phyloP scores from a whole-genome alignment of 2,888 invertebrate genomes.

The Drosophila histrio region DNA sequence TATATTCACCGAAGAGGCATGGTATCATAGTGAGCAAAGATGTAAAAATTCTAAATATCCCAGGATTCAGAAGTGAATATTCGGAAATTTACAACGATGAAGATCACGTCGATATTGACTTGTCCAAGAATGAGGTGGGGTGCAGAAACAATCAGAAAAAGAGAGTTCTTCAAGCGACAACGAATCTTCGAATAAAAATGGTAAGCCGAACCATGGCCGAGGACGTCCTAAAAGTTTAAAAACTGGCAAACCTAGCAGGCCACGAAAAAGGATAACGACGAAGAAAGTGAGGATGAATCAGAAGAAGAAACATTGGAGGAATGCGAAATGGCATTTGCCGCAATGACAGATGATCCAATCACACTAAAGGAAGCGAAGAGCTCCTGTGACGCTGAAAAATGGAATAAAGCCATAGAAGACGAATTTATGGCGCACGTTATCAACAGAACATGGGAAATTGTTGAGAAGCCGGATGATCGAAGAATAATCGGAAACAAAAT shows the following conservation, averaged over 20 bases:
- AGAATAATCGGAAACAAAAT: slow-evolving; percentile 1
- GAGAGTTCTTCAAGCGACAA: not conserved
- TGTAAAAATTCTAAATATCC: not conserved
- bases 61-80: not conserved
- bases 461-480: not conserved
- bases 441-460: not conserved
- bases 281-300: not conserved
- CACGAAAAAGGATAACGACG: not conserved
- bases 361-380: not conserved
- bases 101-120: not conserved
- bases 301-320: not conserved
- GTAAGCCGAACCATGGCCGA: not conserved
- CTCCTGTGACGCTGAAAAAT: not conserved
- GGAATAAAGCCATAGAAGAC: not conserved
- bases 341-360: not conserved
- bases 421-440: not conserved
- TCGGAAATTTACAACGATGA: not conserved
- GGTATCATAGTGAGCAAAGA: not conserved
- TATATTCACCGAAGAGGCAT: not conserved
- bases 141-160: not conserved
- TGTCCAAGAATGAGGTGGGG: not conserved
- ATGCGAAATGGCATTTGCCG: not conserved
- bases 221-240: not conserved
- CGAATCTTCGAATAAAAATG: not conserved
- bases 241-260: not conserved